Evolutionary conservation across 1,140 invertebrate species (phyloP), one percentile per base, ranked within the genome.

Genomic region (Neoseiulus cucumeris): DNA sequence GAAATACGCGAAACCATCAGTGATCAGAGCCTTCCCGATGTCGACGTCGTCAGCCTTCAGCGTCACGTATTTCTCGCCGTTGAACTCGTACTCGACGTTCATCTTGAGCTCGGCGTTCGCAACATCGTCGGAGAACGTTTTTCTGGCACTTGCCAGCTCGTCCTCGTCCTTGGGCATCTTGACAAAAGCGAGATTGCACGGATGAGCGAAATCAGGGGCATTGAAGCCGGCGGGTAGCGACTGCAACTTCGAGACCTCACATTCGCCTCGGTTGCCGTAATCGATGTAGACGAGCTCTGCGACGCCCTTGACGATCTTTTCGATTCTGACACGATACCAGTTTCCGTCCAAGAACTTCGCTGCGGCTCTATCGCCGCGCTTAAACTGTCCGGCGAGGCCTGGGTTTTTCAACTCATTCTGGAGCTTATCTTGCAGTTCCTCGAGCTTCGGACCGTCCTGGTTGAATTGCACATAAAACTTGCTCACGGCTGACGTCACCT

Each of bases 161-260:
- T 59, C 51, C 22, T 59, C 51, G 22, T 59, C 51, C 51, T 59
- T 59, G 51, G 51, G 51, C 51, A 59, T 59, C 22, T 59, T 59
- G 4, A 59, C 51, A 25, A 59, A 59, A 14, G 51, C 51, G 2
- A 59, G 22, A 33, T 59, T 59, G 14, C 25, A 25, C 2, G 33
- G 51, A 59, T 59, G 51, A 59, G 51, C 51, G 14, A 59, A 25
- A 25, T 59, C 51, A 17, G 51, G 51, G 51, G 51, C 51, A 33
- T 33, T 29, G 51, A 59, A 59, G 33, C 33, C 33, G 14, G 51
- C 51, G 17, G 51, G 51, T 17, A 59, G 22, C 14, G 25, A 20
- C 22, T 59, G 51, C 51, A 59, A 9, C 22, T 59, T 25, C 2
- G 14, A 29, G 14, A 33, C 25, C 51, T 25, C 14, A 9, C 51